Percentiles rank a stretch among this genome's conserved stretches.
These are phyloP conservation scores for Holacanthus passer DNA, from an alignment of 2,113 vertebrate genomes.

Conservation along the genomic window DNA sequence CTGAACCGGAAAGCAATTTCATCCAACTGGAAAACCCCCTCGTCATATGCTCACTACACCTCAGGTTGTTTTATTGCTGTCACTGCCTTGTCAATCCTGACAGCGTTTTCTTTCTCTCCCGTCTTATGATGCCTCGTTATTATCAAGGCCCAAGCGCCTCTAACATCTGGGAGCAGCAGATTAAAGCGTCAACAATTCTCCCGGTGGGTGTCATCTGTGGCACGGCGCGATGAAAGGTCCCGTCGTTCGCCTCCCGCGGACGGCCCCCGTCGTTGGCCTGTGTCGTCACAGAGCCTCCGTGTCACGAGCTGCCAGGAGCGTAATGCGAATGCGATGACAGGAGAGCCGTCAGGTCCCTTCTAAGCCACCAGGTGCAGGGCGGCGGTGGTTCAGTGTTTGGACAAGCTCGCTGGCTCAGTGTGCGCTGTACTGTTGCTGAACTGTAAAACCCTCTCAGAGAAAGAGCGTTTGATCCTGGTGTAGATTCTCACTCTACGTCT, in stretches of 20 bases:
- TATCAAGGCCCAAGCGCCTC: conserved; percentile 31
- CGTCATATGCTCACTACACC: conserved; percentile 14
- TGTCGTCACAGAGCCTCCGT: conserved; percentile 55
- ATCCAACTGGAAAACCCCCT: conserved; percentile 20
- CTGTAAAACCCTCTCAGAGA: conserved; percentile 31
- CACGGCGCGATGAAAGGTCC: conserved; percentile 60
- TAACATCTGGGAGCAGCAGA: conserved; percentile 65
- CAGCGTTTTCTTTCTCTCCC: conserved; percentile 1
- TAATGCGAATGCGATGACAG: conserved; percentile 81
- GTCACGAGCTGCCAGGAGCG: conserved; percentile 65
- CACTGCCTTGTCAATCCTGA: conserved; percentile 23
- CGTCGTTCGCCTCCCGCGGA: conserved; percentile 48
- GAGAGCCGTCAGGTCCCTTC: conserved; percentile 43
- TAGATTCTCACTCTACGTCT: conserved; percentile 23
- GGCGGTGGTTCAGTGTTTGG: conserved; percentile 48
- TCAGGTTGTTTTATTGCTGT: conserved; percentile 31
- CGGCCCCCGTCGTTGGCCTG: conserved; percentile 28
- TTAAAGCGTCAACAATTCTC: conserved; percentile 64
- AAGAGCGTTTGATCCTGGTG: conserved; percentile 30
- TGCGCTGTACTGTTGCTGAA: conserved; percentile 33
- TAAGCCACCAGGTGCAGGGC: conserved; percentile 72
- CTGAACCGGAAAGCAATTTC: conserved; percentile 27
- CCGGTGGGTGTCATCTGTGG: conserved; percentile 58
- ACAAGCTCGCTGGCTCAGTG: conserved; percentile 35
- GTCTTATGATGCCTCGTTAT: conserved; percentile 27